Evolutionary conservation across 1,140 invertebrate species (phyloP), one percentile per base, ranked within the genome.

Genomic region (Drosophila tani): DNA sequence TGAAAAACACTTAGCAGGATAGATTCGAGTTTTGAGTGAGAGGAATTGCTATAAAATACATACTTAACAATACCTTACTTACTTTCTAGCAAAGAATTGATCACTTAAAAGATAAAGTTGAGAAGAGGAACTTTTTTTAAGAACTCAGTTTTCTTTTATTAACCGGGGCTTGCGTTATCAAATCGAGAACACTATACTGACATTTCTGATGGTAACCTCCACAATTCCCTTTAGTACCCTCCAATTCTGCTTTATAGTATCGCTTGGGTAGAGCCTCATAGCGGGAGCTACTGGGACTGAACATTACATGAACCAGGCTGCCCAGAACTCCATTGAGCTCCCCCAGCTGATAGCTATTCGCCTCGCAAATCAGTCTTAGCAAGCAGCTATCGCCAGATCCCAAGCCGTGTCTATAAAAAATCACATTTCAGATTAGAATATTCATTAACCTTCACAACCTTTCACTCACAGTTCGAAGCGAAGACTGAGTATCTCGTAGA

Each of bases 221-320:
- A 45, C 93, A 94, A 19, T 92, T 79, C 0, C 87, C 92, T 21
- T 77, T 45, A 9, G 27, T 24, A 1, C 91, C 91, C 17, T 75
- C 87, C 11, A 91, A 69, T 84, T 95, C 94, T 0, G 95, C 95
- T 62, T 93, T 87, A 75, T 94, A 94, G 75, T 95, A 95, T 0
- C 85, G 88, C 32, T 93, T 82, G 7, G 94, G 93, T 43, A 95
- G 64, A 15, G 93, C 93, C 83, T 94, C 94, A 58, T 94, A 93
- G 14, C 80, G 91, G 0, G 95, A 95, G 40, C 94, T 92, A 46
- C 94, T 95, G 17, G 95, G 95, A 21, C 94, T 95, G 91, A 92
- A 91, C 63, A 92, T 73, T 8, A 92, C 68, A 17, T 92, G 91
- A 1, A 91, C 73, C n/a, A 92, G 24, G 32, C 63, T 79, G 35